Conservation (phyloP, 2,888 invertebrate species). For the Gibbula magus region DNA sequence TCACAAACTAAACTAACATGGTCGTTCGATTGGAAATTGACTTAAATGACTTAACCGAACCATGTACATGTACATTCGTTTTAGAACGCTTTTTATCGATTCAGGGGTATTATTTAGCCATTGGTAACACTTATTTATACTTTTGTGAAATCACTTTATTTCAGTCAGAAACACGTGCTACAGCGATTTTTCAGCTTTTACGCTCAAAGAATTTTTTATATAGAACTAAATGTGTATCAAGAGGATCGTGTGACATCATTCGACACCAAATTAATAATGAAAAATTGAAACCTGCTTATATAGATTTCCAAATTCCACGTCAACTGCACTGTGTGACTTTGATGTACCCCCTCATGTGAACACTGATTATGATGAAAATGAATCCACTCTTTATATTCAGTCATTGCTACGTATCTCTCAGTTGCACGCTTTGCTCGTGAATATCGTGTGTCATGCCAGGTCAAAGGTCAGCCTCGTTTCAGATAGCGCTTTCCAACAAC, state of each 20-base stretch:
- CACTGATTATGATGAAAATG: background rate
- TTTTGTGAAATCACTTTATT: no score
- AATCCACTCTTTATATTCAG: background rate
- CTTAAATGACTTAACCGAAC: no score
- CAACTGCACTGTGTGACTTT: background rate
- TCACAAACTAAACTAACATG: no score
- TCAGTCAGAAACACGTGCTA: no score
- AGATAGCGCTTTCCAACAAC: conserved; percentile 1
- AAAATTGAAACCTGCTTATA: background rate
- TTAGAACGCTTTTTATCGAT: no score
- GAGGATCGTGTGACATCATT: background rate
- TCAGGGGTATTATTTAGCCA: no score
- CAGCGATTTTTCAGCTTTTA: no score
- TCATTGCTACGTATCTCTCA: background rate
- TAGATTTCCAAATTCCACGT: background rate
- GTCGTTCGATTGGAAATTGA: no score
- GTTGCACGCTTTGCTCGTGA: background rate
- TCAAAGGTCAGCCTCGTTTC: background rate
- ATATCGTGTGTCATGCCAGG: conserved; percentile 5
- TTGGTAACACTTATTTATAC: no score
- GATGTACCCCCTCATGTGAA: background rate
- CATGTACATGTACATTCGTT: no score
- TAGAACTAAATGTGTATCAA: no score
- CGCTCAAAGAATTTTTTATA: no score
- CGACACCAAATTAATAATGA: background rate